Evolutionary conservation across 2,888 invertebrate genomes (phyloP).

Genomic region (Abrostola tripartita): DNA sequence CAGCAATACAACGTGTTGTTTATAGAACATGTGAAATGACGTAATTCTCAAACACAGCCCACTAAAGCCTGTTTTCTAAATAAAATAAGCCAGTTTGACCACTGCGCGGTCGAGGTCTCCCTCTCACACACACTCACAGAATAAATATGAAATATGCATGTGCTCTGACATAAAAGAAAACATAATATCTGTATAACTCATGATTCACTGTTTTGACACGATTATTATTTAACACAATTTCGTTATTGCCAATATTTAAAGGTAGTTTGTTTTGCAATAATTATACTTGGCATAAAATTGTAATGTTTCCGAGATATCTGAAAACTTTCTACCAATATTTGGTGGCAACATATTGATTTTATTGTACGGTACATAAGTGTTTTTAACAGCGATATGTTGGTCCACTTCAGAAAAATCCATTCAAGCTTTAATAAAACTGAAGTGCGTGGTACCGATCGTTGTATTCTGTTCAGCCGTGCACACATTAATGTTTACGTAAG

Average conservation of each 20-base stretch:
- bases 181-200: conserved; percentile 19
- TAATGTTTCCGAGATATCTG: background rate
- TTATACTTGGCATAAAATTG: background rate
- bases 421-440: conserved; percentile 13
- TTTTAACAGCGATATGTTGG: too few relatives aligned
- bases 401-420: background rate
- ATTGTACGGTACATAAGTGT: background rate
- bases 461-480: conserved; percentile 11
- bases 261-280: background rate
- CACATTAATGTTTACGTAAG: conserved; percentile 7
- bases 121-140: conserved; percentile 31
- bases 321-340: background rate
- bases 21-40: conserved; percentile 56
- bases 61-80: conserved; percentile 54
- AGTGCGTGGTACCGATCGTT: background rate
- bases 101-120: conserved; percentile 29
- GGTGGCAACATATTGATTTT: background rate
- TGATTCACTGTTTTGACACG: conserved; percentile 46
- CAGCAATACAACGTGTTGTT: conserved; percentile 49
- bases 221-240: conserved; percentile 44
- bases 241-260: conserved; percentile 18
- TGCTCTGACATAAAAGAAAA: conserved; percentile 36
- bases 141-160: conserved; percentile 29
- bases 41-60: conserved; percentile 51
- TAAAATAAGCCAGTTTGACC: conserved; percentile 54